Evolutionary conservation across 35 echinoderm and acorn worm species (phyloP), one percentile per base, ranked within the genome.

Genomic region (Apostichopus japonicus): DNA sequence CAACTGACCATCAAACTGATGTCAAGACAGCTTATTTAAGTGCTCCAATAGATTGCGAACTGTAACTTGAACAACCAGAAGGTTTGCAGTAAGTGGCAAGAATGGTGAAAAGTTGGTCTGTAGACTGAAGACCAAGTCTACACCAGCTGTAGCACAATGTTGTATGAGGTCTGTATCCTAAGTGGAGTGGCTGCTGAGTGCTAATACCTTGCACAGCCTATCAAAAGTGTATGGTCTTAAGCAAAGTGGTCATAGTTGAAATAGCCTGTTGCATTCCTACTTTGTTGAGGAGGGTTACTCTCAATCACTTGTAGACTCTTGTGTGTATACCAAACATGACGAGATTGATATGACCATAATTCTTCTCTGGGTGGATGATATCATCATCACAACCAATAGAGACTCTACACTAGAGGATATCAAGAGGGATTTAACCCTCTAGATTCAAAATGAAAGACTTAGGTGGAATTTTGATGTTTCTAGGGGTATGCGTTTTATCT

Each of bases 211-310:
- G n/a, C n/a, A n/a, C n/a, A n/a, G n/a, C n/a, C n/a, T n/a, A n/a
- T n/a, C n/a, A n/a, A n/a, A n/a, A 58, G 23, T 92, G 7, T 95
- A 90, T 92, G 84, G 94, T 58, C 80, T 92, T 11, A 93, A 92
- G 79, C 94, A 95, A n/a, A 87, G 90, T 87, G 91, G 94, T 8
- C 55, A 84, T 72, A 95, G 90, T 79, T 95, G 90, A 77, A 95
- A 95, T 77, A 95, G 73, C 78, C 21, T 92, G 15, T 82, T 90
- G 15, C 94, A 95, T 92, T 51, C 15, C 6, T 92, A 86, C 51
- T 87, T 95, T 33, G 19, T 5, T 77, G 82, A 92, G 6, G 58
- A 87, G 53, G 77, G n/a, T 79, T 95, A 87, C 56, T 10, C 23
- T 10, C 90, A 92, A 88, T 86, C 79, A 55, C 76, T 77, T 19